Base-by-base conservation (phyloP, 2,888 invertebrate species). In the Perdita meconis region DNA sequence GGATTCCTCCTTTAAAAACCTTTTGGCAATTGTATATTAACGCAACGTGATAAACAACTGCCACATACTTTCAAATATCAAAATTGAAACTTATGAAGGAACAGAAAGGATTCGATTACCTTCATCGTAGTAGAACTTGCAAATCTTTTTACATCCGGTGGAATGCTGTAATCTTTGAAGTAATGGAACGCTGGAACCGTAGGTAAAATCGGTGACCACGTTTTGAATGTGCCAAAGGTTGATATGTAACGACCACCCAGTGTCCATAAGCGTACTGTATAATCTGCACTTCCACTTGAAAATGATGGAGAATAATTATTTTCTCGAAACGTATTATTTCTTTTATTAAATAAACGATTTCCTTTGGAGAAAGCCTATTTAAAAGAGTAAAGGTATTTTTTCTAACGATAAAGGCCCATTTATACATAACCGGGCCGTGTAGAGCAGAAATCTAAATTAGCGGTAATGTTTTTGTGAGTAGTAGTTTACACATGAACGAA, bases 41-140 rank as follows among this genome's bases (percentile, higher is more conserved):
- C 8, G 2, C 2, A 38, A 38, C 0, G 19, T 47, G 8, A 57
- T 50, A 53, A 44, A 22, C 4, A 6, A n/a, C 30, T 30, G 30
- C 30, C 30, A 30, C 6, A 30, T 38, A 38, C 36, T 8, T 22
- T 22, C 16, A 74, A 16, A 36, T 44, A 6, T 42, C 1, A 44
- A 16, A 19, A 6, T 34, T 13, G 12, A n/a, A 16, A 30, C n/a
- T n/a, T 34, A 12, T 63, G 6, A 0, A 22, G 13, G 36, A 16
- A 56, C 13, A 2, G 30, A 10, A 50, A 22, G 50, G 13, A 8
- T 60, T 40, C 59, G 78, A 72, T 84, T 90, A 96, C 97, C 93
- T 96, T 95, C 65, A 96, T 93, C 0, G 97, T 97, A 22, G 96
- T 96, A 61, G 95, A 96, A 86, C 97, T 97, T 77, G 95, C 96